phyloP scores from a whole-genome alignment of 2,888 invertebrate species.

The Trissolcus japonicus region DNA sequence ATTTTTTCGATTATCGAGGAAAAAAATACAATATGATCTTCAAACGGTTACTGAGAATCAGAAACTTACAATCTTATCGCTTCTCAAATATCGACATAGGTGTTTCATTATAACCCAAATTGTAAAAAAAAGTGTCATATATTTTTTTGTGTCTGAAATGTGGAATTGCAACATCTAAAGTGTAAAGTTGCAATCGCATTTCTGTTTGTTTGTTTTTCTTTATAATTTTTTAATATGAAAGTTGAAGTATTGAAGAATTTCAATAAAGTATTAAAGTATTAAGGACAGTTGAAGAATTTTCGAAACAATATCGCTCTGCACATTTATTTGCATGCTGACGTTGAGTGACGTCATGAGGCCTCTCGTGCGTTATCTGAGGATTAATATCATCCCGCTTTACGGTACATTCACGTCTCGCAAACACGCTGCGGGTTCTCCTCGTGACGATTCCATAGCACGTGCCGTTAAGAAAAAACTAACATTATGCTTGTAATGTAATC shows the following conservation, averaged over 20 bases:
- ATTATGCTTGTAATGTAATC: conserved; percentile 38
- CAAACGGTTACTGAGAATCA: conserved; percentile 53
- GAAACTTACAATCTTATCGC: conserved; percentile 57
- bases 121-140: conserved; percentile 47
- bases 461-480: conserved; percentile 58
- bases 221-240: conserved; percentile 22
- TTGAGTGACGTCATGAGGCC: conserved; percentile 11
- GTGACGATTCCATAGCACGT: conserved; percentile 60
- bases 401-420: conserved; percentile 14
- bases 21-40: conserved; percentile 47
- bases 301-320: too few relatives aligned
- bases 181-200: conserved; percentile 52
- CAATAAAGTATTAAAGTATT: not conserved
- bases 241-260: not conserved
- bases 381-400: conserved; percentile 56
- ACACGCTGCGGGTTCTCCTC: conserved; percentile 42
- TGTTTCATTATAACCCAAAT: conserved; percentile 60
- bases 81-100: conserved; percentile 65
- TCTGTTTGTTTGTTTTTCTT: conserved; percentile 6
- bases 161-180: conserved; percentile 57
- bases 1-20: conserved; percentile 39
- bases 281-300: too few relatives aligned
- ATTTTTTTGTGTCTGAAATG: conserved; percentile 49
- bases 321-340: conserved; percentile 8
- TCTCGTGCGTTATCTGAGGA: conserved; percentile 54